These are phyloP conservation scores for Megathymus violae DNA, from an alignment of 1,140 invertebrate genomes.

Conservation along the genomic window DNA sequence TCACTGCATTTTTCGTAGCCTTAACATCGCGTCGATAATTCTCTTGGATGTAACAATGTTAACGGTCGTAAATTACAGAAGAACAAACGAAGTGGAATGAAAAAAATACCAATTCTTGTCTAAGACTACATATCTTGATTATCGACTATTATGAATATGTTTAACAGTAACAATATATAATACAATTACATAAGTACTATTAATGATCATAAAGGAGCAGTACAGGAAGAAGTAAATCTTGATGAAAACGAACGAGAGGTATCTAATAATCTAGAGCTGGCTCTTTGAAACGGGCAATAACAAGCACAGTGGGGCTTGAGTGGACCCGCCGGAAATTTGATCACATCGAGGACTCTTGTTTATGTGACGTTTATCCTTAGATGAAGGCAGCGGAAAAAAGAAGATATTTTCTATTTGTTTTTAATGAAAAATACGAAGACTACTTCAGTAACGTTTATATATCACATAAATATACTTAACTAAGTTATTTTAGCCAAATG, in stretches of 20 bases:
- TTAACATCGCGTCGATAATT: no score
- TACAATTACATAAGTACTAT: not conserved
- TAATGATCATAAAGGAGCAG: not conserved
- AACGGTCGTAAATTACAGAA: no score
- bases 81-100: no score
- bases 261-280: conserved; percentile 71
- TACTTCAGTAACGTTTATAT: not conserved
- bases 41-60: no score
- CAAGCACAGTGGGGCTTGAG: conserved; percentile 71
- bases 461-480: no score
- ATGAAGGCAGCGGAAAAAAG: conserved; percentile 60
- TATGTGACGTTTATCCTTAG: conserved; percentile 68
- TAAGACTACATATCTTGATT: no score
- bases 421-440: conserved; percentile 69
- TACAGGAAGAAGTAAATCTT: conserved; percentile 56
- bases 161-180: not conserved
- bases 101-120: no score
- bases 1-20: no score
- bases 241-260: conserved; percentile 61
- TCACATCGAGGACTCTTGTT: conserved; percentile 71
- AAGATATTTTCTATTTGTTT: conserved; percentile 59
- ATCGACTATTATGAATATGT: no score
- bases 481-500: no score
- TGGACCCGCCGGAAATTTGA: conserved; percentile 80
- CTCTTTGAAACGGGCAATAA: conserved; percentile 77